Base-by-base conservation (phyloP, 2,888 invertebrate genomes). In the Polymixis lichenea region DNA sequence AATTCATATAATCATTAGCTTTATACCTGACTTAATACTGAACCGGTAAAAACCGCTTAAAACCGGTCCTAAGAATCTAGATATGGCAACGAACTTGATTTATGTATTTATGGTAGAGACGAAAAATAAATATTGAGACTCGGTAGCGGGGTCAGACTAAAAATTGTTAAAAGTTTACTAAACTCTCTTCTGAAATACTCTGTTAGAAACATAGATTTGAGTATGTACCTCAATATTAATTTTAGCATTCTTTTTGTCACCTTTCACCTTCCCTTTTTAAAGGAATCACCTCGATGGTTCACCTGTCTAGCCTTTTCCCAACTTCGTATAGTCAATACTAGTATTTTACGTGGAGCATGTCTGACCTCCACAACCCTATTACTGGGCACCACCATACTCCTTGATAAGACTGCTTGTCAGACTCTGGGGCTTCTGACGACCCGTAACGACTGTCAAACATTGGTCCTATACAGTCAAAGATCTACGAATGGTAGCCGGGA, bases 91-190 rank as follows among this genome's bases (percentile, higher is more conserved):
- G 28, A 53, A 77, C 60, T 82, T 61, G 72, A 83, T 72, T 69
- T 65, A 58, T 83, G 53, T 55, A 19, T 69, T 67, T 58, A 75
- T 38, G 6, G 17, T 62, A 49, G n/a, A 28, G 58, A 67, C 46
- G 17, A 38, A 61, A 72, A 32, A 25, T 83, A 72, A 80, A 78
- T 72, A 83, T 78, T 61, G 51, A n/a, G n/a, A 68, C 19, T 46
- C 19, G 51, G 75, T 66, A 49, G 60, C 65, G 72, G 51, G 55
- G 62, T 53, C 58, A 73, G 19, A 56, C 15, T 8, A 70, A 55
- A 69, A 61, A 70, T 70, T 43, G 49, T 55, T 38, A 13, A 53
- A 43, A 25, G 46, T 69, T 64, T 49, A n/a, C 9, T 51, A 3
- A 43, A 51, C 15, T 17, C 6, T 38, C 4, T 22, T 49, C 11